These are phyloP conservation scores for Nothocercus nigrocapillus DNA, from an alignment of 2,113 vertebrate genomes.

Conservation along the genomic window DNA sequence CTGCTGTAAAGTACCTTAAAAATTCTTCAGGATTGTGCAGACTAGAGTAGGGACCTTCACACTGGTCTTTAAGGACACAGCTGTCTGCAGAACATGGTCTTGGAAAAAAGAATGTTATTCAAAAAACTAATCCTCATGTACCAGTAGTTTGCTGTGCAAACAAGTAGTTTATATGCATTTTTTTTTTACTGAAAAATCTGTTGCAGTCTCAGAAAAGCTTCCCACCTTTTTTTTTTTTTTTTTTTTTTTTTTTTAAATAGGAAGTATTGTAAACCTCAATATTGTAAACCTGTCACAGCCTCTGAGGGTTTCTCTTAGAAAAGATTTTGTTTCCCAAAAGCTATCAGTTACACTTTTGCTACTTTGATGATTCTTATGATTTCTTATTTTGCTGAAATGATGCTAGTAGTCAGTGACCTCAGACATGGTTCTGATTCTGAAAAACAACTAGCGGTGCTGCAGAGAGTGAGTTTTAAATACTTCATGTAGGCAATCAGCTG, in stretches of 20 bases:
- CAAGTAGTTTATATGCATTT: neutral
- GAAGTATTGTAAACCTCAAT: neutral
- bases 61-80: neutral
- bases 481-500: slow-evolving; percentile 9
- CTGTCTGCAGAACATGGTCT: neutral
- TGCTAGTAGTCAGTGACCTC: neutral
- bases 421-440: neutral
- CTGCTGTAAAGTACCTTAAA: neutral
- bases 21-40: neutral
- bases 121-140: neutral
- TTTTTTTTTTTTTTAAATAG: no score
- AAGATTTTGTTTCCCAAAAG: neutral
- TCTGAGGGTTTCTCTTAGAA: neutral
- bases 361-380: neutral
- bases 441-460: neutral
- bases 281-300: neutral
- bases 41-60: neutral
- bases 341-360: neutral
- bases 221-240: no score
- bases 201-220: neutral
- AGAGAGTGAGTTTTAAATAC: neutral
- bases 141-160: neutral
- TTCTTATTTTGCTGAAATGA: neutral
- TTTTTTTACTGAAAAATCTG: slow-evolving; percentile 12
- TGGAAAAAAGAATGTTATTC: neutral